Base-by-base conservation (phyloP, 2,797 vertebrate genomes). In the Sebastes nivosus region DNA sequence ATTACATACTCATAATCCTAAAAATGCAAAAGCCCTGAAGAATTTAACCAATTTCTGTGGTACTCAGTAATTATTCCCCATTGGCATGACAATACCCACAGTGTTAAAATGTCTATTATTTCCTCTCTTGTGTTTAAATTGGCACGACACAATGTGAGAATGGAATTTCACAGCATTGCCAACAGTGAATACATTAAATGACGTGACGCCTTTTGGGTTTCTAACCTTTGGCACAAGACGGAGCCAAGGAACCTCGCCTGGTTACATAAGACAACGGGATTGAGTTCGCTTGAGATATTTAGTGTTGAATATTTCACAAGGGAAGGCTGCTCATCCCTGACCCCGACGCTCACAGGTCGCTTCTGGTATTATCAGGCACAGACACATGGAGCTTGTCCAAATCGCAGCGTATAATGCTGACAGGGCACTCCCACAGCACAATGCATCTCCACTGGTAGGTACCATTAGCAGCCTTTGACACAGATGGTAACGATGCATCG, bases 81-180 rank as follows among this genome's bases (percentile, higher is more conserved):
- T 65, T 73, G 79, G 74, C 72, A 73, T 72, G 32, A 82, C 82
- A 87, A 86, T 66, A 90, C 87, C 67, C 57, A 77, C 57, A 67
- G 61, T 64, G 81, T 81, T 88, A 6, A 79, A 69, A 85, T 77
- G 80, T 79, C 77, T 88, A 83, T 87, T 83, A 87, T 85, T 85
- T 90, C 71, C 75, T 74, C 81, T 87, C 79, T 76, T 79, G 81
- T 80, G 65, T 83, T 89, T 85, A 85, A 90, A 91, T 81, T 75
- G 82, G 85, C 70, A 74, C 36, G 42, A 77, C 78, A 67, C 73
- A 80, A 90, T 89, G 82, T 83, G 77, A 80, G 74, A 84, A 91
- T 90, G 29, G 65, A 87, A 78, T 91, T 88, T 92, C 87, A 86
- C 87, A 88, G 83, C 70, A 74, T 74, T 32, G 27, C 72, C 16